Percentiles rank a stretch among this genome's conserved stretches.
Evolutionary conservation across 2,113 vertebrate genomes (phyloP).

Genomic region (Panthera leo): DNA sequence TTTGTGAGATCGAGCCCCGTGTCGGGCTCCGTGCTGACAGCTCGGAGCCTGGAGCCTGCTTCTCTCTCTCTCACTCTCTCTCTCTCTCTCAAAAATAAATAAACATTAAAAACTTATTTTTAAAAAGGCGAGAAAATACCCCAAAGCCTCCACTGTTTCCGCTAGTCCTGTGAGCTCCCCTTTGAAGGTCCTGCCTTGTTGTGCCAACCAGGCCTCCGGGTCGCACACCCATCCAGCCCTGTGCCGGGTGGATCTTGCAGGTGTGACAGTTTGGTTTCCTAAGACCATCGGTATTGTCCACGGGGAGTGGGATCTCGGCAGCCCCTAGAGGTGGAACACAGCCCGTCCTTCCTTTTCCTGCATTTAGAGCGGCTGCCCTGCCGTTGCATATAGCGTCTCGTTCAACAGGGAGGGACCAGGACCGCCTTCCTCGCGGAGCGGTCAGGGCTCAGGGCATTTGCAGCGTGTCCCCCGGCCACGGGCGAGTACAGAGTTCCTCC

Average conservation of each 20-base stretch:
- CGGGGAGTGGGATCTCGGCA: background rate
- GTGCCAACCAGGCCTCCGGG: fast-evolving
- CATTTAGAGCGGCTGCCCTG: background rate
- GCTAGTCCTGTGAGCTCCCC: background rate
- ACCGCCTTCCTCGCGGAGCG: background rate
- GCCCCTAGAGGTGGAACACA: background rate
- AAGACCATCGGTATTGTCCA: background rate
- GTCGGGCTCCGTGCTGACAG: no score
- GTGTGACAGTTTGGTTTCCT: background rate
- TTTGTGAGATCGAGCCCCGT: no score
- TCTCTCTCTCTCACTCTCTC: no score
- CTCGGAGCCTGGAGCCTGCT: no score
- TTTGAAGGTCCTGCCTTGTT: no score
- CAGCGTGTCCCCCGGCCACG: background rate
- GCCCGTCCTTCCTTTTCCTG: background rate
- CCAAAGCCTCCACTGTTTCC: background rate
- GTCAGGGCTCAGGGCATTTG: background rate
- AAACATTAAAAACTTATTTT: background rate
- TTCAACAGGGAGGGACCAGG: no score
- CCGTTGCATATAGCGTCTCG: background rate
- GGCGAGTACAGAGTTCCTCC: background rate
- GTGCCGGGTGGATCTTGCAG: background rate
- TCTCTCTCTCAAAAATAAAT: no score
- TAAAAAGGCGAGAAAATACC: background rate
- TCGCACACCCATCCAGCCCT: background rate